These are phyloP conservation scores for Nematolebias whitei DNA, from an alignment of 2,113 vertebrate species.

Conservation along the genomic window DNA sequence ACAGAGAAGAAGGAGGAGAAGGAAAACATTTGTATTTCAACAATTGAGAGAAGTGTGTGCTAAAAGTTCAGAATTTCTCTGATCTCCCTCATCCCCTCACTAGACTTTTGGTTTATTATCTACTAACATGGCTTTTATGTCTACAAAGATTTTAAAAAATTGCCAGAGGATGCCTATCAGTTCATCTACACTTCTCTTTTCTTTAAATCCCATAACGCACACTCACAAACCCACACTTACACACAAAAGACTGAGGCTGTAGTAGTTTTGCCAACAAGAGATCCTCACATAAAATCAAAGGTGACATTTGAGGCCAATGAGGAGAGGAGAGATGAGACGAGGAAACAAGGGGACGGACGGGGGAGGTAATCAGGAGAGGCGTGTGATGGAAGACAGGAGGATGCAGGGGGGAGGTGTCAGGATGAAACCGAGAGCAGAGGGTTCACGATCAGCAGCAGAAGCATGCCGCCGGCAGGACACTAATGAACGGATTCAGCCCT, in stretches of 20 bases:
- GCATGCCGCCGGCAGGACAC: not conserved
- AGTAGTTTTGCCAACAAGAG: conserved; percentile 31
- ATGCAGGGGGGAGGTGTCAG: not conserved
- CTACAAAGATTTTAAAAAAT: not conserved
- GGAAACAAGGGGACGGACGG: conserved; percentile 39
- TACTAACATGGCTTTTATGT: conserved; percentile 5
- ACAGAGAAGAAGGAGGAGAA: conserved; percentile 1
- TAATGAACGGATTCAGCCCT: conserved; percentile 11
- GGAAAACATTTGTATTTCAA: conserved; percentile 12
- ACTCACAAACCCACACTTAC: not conserved
- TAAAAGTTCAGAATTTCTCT: conserved; percentile 1
- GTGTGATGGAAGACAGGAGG: conserved; percentile 8
- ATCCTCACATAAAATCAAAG: conserved; percentile 40
- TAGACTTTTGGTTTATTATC: conserved; percentile 35
- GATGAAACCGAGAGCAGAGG: conserved; percentile 12
- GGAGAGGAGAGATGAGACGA: conserved; percentile 7
- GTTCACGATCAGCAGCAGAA: not conserved
- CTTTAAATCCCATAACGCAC: not conserved
- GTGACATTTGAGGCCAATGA: conserved; percentile 55
- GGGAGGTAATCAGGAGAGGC: conserved; percentile 56
- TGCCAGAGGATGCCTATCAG: conserved; percentile 3
- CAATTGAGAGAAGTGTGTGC: not conserved
- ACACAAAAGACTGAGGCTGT: conserved; percentile 5
- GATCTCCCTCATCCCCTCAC: not conserved
- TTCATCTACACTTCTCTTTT: conserved; percentile 11